Evolutionary conservation across 2,797 vertebrate species (phyloP).

Genomic region (Enteromius anoplus): DNA sequence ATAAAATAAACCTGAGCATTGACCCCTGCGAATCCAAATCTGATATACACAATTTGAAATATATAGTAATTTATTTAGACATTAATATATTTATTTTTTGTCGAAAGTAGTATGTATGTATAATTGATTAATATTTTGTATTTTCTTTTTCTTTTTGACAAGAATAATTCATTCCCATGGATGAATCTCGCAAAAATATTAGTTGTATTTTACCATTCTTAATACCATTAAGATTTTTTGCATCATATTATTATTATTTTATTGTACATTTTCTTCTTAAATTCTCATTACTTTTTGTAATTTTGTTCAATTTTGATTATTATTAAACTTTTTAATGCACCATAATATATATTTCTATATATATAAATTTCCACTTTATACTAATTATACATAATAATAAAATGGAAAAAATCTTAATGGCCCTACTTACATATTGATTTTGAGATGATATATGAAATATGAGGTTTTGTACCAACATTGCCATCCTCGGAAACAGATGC

Average conservation of each 20-base stretch:
- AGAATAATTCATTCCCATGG: not conserved
- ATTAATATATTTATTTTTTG: conserved; percentile 56
- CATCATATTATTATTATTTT: not conserved
- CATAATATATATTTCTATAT: too few relatives aligned
- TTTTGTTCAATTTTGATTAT: not conserved
- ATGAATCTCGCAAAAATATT: not conserved
- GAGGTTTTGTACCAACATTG: conserved; percentile 39
- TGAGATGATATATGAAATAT: not conserved
- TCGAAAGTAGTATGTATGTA: conserved; percentile 44
- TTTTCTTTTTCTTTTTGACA: conserved; percentile 10
- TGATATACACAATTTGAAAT: conserved; percentile 28
- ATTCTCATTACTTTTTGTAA: not conserved
- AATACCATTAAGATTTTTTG: not conserved
- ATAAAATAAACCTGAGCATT: not conserved
- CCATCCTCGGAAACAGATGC: conserved; percentile 38
- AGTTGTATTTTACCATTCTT: conserved; percentile 1
- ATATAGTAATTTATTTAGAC: conserved; percentile 28
- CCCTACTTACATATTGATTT: not conserved
- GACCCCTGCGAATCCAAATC: conserved; percentile 15
- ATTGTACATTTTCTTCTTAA: not conserved
- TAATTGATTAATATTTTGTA: conserved; percentile 29
- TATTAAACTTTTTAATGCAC: not conserved
- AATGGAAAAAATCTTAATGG: conserved; percentile 1
- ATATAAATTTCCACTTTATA: not conserved
- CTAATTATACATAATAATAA: not conserved